Conservation (phyloP, 2,113 vertebrate species). For the Ceuthmochares aereus region DNA sequence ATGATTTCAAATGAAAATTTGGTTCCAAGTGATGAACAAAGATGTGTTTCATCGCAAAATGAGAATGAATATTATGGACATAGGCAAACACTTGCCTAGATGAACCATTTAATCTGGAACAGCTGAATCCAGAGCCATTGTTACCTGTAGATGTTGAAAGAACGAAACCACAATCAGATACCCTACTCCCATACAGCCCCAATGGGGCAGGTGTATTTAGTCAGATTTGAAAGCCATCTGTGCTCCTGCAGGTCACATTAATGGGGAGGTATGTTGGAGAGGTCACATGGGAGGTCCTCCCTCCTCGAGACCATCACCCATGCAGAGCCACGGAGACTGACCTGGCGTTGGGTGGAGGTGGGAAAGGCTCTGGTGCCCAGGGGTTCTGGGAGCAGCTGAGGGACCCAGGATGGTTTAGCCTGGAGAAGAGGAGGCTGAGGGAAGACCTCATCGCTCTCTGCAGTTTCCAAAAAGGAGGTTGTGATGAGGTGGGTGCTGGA, state of each 20-base stretch:
- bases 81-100: not conserved
- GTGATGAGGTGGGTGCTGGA: too few relatives aligned
- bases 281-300: not conserved
- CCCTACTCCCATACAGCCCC: not conserved
- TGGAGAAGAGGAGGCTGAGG: too few relatives aligned
- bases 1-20: not conserved
- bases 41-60: not conserved
- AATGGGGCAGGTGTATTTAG: not conserved
- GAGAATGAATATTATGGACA: not conserved
- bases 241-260: not conserved
- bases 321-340: not conserved
- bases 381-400: too few relatives aligned
- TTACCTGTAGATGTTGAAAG: not conserved
- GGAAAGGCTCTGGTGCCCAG: too few relatives aligned
- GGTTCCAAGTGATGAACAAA: not conserved
- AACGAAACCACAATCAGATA: not conserved
- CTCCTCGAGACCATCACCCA: not conserved
- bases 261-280: not conserved
- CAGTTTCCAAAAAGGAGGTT: too few relatives aligned
- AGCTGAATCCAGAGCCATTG: not conserved
- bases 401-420: too few relatives aligned
- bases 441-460: too few relatives aligned
- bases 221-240: not conserved
- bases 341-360: not conserved
- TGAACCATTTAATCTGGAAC: not conserved